Evolutionary conservation across 1,140 invertebrate genomes (phyloP), one percentile per base, ranked within the genome.

Genomic region (Drosophila elegans): DNA sequence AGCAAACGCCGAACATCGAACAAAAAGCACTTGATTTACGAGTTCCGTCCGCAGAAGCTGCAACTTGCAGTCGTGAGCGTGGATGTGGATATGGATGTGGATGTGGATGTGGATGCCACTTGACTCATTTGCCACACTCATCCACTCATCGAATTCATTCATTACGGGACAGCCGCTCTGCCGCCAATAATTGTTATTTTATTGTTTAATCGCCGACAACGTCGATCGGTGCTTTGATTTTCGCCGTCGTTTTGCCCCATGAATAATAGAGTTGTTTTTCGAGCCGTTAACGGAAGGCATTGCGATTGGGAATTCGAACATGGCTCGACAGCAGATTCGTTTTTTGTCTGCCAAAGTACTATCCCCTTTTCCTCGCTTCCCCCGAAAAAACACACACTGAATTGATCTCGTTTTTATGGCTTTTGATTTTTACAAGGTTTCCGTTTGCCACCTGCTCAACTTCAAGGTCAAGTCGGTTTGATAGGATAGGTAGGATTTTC

Each of bases 141-240:
- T 48, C 45, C 32, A 67, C 38, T 42, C 61, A 27, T 49, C 64
- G 51, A 48, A 25, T 57, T 57, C 68, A 67, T 72, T 72, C 68
- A 72, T 51, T 57, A 29, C 53, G 38, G 53, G 52, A 51, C 64
- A 56, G 49, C 42, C 36, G 64, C 38, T 68, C 36, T 73, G 55
- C 55, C 59, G 36, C 42, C 72, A 63, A 63, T 74, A 74, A 74
- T 74, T 74, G 56, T 63, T 74, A 41, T 72, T 74, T 74, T 74
- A 74, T 63, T 62, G 55, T 74, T 72, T 71, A 71, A 49, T 55
- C 45, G 53, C 36, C 29, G 64, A 11, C 49, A 52, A 52, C 49
- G 10, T 36, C 39, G 21, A 29, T 11, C 16, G 3, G 10, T 3
- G 44, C 71, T 74, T 74, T 74, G 72, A 74, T 74, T 55, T 71